Evolutionary conservation across 2,888 invertebrate genomes (phyloP), one percentile per base, ranked within the genome.

Genomic region (Stenoptilia bipunctidactyla): DNA sequence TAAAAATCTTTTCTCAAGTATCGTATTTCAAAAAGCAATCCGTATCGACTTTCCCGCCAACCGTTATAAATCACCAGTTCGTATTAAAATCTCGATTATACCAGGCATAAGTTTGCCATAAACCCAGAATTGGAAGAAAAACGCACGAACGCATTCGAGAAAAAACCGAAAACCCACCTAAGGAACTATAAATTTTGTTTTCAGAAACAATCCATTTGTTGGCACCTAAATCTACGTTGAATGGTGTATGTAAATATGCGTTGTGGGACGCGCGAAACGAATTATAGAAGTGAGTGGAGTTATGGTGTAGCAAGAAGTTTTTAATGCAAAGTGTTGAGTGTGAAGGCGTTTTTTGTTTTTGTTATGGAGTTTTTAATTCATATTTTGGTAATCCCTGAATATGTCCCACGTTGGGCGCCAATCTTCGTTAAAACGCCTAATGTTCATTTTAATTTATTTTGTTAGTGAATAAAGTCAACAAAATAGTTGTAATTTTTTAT

Each of bases 61-160:
- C 60, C 63, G 70, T 50, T 59, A 65, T 83, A 83, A 82, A 83
- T 83, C 80, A 72, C 61, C 47, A 45, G 54, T 42, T 53, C 45
- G 71, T 76, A 79, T 83, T 83, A 82, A 82, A 83, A 82, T 76
- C 75, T 66, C 75, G 82, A 82, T 83, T 80, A 79, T 76, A 69
- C 68, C 55, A 61, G 68, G 70, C 74, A 73, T 77, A 77, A 79
- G 76, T 76, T 73, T 56, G 61, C 77, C 62, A 79, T 79, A 80
- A 75, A 80, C 80, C 74, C 64, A 61, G 62, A 66, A 71, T 72
- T 67, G 75, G 60, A 58, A 61, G 56, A 55, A 64, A 66, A 60
- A 57, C 46, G 47, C 44, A 44, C 46, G 56, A 58, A 49, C 56
- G 59, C 44, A 48, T 51, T 46, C 40, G 30, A 42, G 42, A 48